Evolutionary conservation across 2,888 invertebrate species (phyloP), one percentile per base, ranked within the genome.

Genomic region (Agriopis marginaria): DNA sequence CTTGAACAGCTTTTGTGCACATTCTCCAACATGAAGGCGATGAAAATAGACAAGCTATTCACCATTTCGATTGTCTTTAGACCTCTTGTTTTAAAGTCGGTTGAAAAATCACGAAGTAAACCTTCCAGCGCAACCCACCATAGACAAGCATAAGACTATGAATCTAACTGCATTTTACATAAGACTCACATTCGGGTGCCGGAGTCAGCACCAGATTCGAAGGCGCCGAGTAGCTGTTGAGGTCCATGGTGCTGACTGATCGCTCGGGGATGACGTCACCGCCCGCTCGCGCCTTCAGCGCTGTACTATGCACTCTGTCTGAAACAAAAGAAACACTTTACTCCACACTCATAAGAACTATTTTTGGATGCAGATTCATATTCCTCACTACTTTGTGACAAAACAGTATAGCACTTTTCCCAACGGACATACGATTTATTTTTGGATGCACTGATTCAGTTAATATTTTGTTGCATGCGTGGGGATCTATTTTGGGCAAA

Each of bases 131-230:
- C 42, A 10, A 10, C 12, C 11, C 6, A 50, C 4, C 17, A 5
- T 50, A 9, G 23, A 9, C 51, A 11, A 23, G 17, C 11, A 32
- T 6, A 32, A 17, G 50, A 50, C 17, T 3, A 50, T 17, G 50
- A 17, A 50, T 17, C 9, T 50, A 50, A 50, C 17, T 23, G 51
- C 23, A 3, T 32, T 11, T 0, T 32, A 8, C 11, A 8, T 44
- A 51, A 60, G 23, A 84, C 91, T 93, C 77, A 93, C 93, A 94
- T 87, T 94, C 93, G 0, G 93, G 93, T 44, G 93, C 93, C 14
- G 93, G 93, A 61, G 93, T 94, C 72, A 94, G 90, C 49, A 93
- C 93, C 71, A 94, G 81, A 76, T 93, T 93, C 7, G 94, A 91
- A 40, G 93, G 91, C 14, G 93, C 87, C 32, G 91, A 78, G 80